Conservation (phyloP, 2,888 invertebrate genomes). For the Clepsis dumicolana region DNA sequence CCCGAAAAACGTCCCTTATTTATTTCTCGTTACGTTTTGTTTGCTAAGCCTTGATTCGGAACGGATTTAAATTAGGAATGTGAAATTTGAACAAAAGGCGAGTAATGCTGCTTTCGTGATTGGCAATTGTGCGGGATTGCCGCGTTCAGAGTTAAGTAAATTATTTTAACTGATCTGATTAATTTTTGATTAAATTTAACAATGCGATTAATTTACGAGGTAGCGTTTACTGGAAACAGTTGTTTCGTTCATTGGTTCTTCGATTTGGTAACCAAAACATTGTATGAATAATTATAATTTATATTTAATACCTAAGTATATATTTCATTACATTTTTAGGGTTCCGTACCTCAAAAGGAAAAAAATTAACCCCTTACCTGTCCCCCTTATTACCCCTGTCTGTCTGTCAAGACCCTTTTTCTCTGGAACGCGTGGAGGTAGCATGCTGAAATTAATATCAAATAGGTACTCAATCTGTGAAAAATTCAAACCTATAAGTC, state of each 20-base stretch:
- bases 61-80: conserved; percentile 21
- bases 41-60: conserved; percentile 10
- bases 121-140: conserved; percentile 21
- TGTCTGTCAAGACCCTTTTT: too few relatives aligned
- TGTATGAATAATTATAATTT: too few relatives aligned
- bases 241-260: not conserved
- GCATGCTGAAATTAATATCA: too few relatives aligned
- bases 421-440: too few relatives aligned
- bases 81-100: conserved; percentile 16
- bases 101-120: conserved; percentile 21
- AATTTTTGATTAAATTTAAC: conserved; percentile 1
- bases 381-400: too few relatives aligned
- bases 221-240: not conserved
- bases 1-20: conserved; percentile 19
- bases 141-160: conserved; percentile 10
- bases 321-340: too few relatives aligned
- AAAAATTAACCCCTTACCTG: too few relatives aligned
- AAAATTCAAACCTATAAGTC: too few relatives aligned
- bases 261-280: too few relatives aligned
- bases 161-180: conserved; percentile 7
- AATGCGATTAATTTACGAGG: not conserved
- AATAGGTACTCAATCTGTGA: too few relatives aligned
- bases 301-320: too few relatives aligned
- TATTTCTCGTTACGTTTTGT: conserved; percentile 16
- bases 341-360: too few relatives aligned